phyloP scores from a whole-genome alignment of 2,113 vertebrate genomes.

The Tenrec ecaudatus region DNA sequence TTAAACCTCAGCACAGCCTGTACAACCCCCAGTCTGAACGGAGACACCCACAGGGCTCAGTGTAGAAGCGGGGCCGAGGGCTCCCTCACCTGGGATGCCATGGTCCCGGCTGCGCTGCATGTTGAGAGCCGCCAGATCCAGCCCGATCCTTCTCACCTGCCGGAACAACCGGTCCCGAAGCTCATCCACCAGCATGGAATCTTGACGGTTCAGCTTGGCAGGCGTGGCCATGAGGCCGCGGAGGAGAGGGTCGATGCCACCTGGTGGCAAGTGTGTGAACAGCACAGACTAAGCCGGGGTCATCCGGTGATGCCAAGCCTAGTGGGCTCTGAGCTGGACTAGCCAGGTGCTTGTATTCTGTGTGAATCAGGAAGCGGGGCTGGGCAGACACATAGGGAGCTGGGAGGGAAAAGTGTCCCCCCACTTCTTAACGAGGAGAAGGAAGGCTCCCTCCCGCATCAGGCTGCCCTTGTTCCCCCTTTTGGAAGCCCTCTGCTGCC shows the following conservation, averaged over 20 bases:
- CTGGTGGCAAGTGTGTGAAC: slow-evolving; percentile 70
- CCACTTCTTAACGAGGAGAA: not conserved
- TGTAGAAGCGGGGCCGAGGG: not conserved
- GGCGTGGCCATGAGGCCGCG: slow-evolving; percentile 87
- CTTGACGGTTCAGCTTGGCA: slow-evolving; percentile 90
- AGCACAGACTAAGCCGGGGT: not conserved
- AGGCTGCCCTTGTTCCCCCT: not conserved
- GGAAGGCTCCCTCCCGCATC: not conserved
- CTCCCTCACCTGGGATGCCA: slow-evolving; percentile 87
- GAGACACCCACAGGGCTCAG: not conserved
- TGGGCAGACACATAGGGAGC: not conserved
- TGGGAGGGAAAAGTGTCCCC: not conserved
- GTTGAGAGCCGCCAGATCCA: slow-evolving; percentile 91
- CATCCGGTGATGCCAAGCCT: not conserved
- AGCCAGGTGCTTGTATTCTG: not conserved
- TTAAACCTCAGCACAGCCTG: not conserved
- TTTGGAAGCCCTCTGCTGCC: not conserved
- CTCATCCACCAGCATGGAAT: slow-evolving; percentile 90
- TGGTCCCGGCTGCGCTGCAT: slow-evolving; percentile 91
- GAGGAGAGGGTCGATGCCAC: slow-evolving; percentile 91
- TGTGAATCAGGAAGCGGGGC: not conserved
- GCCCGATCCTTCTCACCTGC: slow-evolving; percentile 82
- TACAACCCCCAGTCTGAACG: not conserved
- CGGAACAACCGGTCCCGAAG: slow-evolving; percentile 90
- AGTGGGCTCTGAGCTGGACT: not conserved